These are phyloP conservation scores for Paracentrotus lividus DNA, from an alignment of 53 echinoderm and acorn worm genomes.

Conservation along the genomic window DNA sequence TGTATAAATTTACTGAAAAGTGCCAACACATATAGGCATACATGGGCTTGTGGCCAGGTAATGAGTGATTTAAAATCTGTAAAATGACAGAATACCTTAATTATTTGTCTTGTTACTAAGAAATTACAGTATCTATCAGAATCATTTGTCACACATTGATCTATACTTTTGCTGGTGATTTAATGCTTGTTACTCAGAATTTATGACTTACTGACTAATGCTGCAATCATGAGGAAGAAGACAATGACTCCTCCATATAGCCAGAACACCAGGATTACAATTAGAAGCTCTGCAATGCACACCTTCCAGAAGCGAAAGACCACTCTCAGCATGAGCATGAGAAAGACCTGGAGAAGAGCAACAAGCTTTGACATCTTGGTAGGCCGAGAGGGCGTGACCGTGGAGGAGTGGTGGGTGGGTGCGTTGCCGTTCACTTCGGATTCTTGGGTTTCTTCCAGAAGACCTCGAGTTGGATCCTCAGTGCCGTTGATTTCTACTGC, in stretches of 20 bases:
- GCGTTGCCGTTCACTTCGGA: constrained; percentile 11
- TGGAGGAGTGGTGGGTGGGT: neutral
- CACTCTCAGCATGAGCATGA: constrained; percentile 15
- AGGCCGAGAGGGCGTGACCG: neutral
- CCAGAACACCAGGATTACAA: constrained; percentile 57
- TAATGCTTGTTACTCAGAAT: no score
- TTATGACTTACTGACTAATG: constrained; percentile 54
- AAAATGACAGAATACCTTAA: no score
- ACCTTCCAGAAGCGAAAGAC: constrained; percentile 55
- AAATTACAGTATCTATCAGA: no score
- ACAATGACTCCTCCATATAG: constrained; percentile 53
- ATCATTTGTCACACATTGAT: no score
- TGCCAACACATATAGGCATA: no score
- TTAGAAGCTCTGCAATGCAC: constrained; percentile 49
- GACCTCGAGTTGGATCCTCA: constrained; percentile 6
- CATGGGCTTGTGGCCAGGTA: no score
- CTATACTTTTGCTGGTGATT: no score
- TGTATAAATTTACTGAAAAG: no score
- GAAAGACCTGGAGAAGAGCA: constrained; percentile 24
- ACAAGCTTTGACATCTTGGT: neutral
- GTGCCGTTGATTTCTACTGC: constrained; percentile 42
- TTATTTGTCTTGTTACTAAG: no score
- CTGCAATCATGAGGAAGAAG: constrained; percentile 58
- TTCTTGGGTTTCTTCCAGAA: neutral
- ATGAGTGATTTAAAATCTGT: no score